Evolutionary conservation across 2,113 vertebrate species (phyloP).

Genomic region (Pollachius pollachius): DNA sequence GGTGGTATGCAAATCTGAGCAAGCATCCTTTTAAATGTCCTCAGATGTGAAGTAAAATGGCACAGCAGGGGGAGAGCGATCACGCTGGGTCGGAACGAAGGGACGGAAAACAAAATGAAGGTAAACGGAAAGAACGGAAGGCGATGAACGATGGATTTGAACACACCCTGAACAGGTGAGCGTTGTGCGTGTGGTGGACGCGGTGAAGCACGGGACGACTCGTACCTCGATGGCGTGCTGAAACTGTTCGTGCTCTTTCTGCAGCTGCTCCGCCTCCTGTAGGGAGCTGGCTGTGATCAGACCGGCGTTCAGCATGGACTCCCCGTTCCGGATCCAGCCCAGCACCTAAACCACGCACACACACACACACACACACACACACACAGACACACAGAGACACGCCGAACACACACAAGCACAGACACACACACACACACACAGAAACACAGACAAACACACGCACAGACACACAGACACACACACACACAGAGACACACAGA

Average conservation of each 20-base stretch:
- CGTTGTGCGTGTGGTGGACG: no score
- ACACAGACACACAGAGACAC: slow-evolving; percentile 24
- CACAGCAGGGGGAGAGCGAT: slow-evolving; percentile 18
- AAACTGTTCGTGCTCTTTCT: slow-evolving; percentile 97
- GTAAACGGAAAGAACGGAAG: no score
- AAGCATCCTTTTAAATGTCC: slow-evolving; percentile 8
- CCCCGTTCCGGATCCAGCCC: slow-evolving; percentile 98
- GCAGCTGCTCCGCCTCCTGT: slow-evolving; percentile 95
- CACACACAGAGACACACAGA: no score
- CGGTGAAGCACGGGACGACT: not conserved
- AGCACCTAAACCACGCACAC: slow-evolving; percentile 79
- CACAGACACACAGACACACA: not conserved
- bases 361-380: slow-evolving; percentile 21
- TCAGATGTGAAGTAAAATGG: slow-evolving; percentile 17
- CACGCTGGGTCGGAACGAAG: no score
- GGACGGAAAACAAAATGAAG: no score
- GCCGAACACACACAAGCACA: not conserved
- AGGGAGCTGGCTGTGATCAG: slow-evolving; percentile 97
- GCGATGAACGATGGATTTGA: no score
- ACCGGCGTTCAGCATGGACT: slow-evolving; percentile 97
- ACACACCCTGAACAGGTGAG: no score
- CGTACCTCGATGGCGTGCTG: slow-evolving; percentile 97
- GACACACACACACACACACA: not conserved
- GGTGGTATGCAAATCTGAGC: not conserved
- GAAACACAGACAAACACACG: not conserved